A percentile compares a stretch with the other conserved stretches of the same genome.
Conservation (phyloP, 2,113 vertebrate species). For the Notiomystis cincta region DNA sequence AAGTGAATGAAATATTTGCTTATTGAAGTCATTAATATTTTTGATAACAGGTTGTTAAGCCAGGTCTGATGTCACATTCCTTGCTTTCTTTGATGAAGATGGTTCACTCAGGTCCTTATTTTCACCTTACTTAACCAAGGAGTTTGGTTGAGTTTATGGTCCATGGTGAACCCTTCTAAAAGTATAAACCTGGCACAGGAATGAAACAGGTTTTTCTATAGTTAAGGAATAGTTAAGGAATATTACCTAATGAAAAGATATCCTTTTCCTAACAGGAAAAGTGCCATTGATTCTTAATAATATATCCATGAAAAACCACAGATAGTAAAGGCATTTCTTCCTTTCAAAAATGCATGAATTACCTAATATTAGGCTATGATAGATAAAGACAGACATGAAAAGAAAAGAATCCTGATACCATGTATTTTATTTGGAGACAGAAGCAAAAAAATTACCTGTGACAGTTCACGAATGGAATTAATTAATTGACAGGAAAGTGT, state of each 20-base stretch:
- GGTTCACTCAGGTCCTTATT: not conserved
- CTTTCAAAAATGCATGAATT: not conserved
- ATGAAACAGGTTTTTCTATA: not conserved
- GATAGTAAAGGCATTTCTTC: not conserved
- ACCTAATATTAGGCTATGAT: not conserved
- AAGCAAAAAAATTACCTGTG: not conserved
- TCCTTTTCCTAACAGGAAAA: accelerated
- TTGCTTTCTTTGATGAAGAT: not conserved
- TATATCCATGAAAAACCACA: not conserved
- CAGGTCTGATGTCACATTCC: not conserved
- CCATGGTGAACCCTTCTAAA: not conserved
- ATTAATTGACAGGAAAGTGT: not conserved
- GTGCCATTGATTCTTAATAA: not conserved
- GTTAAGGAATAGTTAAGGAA: not conserved
- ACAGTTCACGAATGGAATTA: not conserved
- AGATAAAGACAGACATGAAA: not conserved
- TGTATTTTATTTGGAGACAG: not conserved
- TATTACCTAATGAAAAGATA: not conserved
- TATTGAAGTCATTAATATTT: not conserved
- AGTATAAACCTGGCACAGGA: not conserved
- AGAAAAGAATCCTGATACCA: not conserved
- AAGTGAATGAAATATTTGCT: not conserved
- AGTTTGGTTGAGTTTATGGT: not conserved
- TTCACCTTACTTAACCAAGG: not conserved
- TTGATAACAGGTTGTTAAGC: not conserved